A percentile compares a stretch with the other conserved stretches of the same genome.
phyloP scores from a whole-genome alignment of 1,140 invertebrate species.

The Brachionus sp. region DNA sequence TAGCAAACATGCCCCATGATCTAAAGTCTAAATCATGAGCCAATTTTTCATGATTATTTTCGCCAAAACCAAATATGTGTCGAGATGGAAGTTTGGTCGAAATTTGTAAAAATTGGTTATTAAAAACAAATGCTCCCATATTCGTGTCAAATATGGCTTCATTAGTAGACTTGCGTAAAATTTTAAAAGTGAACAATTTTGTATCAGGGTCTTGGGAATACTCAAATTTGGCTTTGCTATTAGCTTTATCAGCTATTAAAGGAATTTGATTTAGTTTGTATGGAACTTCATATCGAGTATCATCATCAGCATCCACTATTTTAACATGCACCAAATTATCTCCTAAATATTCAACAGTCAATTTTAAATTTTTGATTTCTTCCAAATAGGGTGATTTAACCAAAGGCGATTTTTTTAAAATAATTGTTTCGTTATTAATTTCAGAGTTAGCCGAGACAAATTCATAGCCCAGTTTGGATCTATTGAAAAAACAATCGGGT shows the following conservation, averaged over 20 bases:
- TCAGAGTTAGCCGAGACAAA: not conserved
- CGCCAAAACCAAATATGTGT: conserved; percentile 48
- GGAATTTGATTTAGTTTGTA: conserved; percentile 10
- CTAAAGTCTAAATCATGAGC: conserved; percentile 1
- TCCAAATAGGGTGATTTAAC: conserved; percentile 5
- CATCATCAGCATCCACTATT: not conserved
- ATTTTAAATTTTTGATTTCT: conserved; percentile 12
- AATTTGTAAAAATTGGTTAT: conserved; percentile 48
- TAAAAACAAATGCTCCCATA: conserved; percentile 45
- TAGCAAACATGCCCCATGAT: conserved; percentile 43
- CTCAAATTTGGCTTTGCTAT: conserved; percentile 36
- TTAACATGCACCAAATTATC: conserved; percentile 29
- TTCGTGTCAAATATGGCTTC: conserved; percentile 46
- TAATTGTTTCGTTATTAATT: not conserved
- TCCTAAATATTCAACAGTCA: conserved; percentile 40
- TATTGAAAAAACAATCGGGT: conserved; percentile 37
- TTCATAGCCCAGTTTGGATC: conserved; percentile 11
- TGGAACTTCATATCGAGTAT: conserved; percentile 33
- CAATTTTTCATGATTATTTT: conserved; percentile 46
- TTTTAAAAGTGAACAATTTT: conserved; percentile 13
- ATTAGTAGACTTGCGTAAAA: not conserved
- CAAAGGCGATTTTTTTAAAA: not conserved
- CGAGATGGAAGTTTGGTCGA: conserved; percentile 42
- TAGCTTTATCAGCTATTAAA: conserved; percentile 7
- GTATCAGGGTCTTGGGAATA: not conserved